Base-by-base conservation (phyloP, 2,113 vertebrate genomes). In the Anseranas semipalmata region DNA sequence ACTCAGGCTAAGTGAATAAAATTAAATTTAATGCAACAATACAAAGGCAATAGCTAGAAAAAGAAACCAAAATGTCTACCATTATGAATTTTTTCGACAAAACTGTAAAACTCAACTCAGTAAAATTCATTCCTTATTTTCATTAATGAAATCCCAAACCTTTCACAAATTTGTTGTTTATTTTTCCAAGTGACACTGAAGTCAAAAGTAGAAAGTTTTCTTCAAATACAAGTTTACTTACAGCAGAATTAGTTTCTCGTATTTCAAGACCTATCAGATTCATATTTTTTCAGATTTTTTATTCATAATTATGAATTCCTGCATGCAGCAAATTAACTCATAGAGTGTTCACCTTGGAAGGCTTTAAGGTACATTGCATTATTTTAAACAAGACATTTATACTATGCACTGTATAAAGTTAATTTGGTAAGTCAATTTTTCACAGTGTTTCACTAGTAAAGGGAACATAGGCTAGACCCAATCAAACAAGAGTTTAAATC, bases 1-100 rank as follows among this genome's bases (percentile, higher is more conserved):
- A 88, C 78, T 93, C 62, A 53, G 53, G 35, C 56, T 96, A 95
- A 96, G 81, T 89, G 81, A 97, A 95, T 89, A 89, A 97, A 97
- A 97, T 95, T 90, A 68, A 75, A 84, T 96, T 94, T 89, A 77
- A 67, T 83, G 48, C n/a, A 94, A 78, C 94, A 93, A 94, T 92
- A 95, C 10, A 82, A 94, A 92, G n/a, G 15, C 66, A 89, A 50
- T 53, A 65, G 41, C 55, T 88, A 74, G 56, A 92, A 96, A 91
- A 95, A 91, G 83, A 70, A 88, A 25, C 66, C 74, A 30, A 87
- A 89, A 32, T 63, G 30, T 72, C 41, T 89, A 53, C 63, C 30
- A n/a, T 52, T 85, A 27, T 28, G 7, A 83, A 71, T 76, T 90
- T 85, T 82, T 16, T 71, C 56, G 58, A 16, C 22, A 92, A 96